Conservation (phyloP, 2,797 vertebrate species). For the Anolis apletophallus region DNA sequence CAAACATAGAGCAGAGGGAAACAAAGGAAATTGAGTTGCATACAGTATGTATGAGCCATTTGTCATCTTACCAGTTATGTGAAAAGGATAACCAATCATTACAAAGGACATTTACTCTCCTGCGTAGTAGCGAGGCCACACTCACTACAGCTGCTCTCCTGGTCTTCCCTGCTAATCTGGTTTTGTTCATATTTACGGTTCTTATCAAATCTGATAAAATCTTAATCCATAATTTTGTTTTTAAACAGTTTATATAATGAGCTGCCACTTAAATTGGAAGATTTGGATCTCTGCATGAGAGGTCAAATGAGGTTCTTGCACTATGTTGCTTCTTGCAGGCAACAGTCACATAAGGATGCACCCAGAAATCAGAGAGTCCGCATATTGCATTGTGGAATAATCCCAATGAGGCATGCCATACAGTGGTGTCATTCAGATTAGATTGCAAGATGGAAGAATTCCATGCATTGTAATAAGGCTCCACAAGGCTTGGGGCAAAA, state of each 20-base stretch:
- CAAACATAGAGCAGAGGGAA: too few relatives aligned
- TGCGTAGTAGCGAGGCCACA: too few relatives aligned
- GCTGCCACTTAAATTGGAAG: neutral
- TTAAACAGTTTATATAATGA: neutral
- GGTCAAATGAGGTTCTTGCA: neutral
- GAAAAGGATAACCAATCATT: too few relatives aligned
- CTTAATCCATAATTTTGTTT: neutral
- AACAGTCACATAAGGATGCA: neutral
- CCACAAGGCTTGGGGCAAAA: slow-evolving; percentile 23
- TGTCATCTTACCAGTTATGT: too few relatives aligned
- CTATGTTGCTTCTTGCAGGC: neutral
- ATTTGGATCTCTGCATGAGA: neutral
- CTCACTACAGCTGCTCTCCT: too few relatives aligned
- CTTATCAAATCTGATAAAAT: slow-evolving; percentile 1
- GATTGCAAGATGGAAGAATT: neutral
- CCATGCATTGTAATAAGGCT: neutral
- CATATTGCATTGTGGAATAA: neutral
- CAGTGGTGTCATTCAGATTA: neutral
- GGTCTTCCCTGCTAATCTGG: too few relatives aligned
- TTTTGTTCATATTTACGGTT: neutral
- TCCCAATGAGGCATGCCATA: slow-evolving; percentile 13
- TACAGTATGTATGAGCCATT: too few relatives aligned
- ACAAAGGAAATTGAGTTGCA: too few relatives aligned
- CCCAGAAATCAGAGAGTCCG: neutral
- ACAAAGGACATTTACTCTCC: too few relatives aligned